Evolutionary conservation across 2,797 vertebrate species (phyloP), one percentile per base, ranked within the genome.

Genomic region (Myotis findleyi): DNA sequence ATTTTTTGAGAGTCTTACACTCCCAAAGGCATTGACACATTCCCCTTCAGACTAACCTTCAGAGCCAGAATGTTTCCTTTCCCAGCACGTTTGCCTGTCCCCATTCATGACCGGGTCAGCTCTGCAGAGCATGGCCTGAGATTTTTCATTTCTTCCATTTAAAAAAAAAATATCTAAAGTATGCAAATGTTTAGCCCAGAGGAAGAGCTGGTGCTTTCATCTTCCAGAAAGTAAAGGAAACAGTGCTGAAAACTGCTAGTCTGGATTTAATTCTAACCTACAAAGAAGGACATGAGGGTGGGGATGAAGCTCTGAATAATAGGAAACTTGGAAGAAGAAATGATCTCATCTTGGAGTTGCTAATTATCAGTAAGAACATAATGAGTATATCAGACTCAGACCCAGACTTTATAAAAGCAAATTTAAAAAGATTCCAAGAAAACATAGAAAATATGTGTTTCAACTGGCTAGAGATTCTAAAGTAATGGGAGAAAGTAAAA

Each of bases 131-230:
- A 30, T 17, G 49, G 53, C 55, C 53, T 83, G 49, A 82, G 64
- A 92, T 36, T 92, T 93, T 95, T 89, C 49, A 92, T 87, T 93
- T 93, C 66, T 77, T 62, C 44, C 25, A 80, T 44, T 72, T 72
- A 91, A 89, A 72, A 36, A 72, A 36, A 77, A 86, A 77, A 91
- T 33, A 91, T 33, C 72, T 83, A 30, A 95, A 76, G 17, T 89
- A 95, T 92, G 93, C 82, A 96, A 96, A 94, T 94, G 14, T 3
- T 89, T 85, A 90, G 93, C 85, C 76, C 66, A 93, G 71, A 93
- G 85, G 93, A 93, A 96, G 68, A 92, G 49, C 72, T 76, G 72
- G 66, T 27, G 89, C 85, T 93, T 96, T 97, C 81, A 90, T 96
- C 66, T 96, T 90, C 27, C 55, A 55, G 77, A 87, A 90, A 49